These are phyloP conservation scores for Hemiscyllium ocellatum DNA, from an alignment of 2,113 vertebrate species.

Conservation along the genomic window DNA sequence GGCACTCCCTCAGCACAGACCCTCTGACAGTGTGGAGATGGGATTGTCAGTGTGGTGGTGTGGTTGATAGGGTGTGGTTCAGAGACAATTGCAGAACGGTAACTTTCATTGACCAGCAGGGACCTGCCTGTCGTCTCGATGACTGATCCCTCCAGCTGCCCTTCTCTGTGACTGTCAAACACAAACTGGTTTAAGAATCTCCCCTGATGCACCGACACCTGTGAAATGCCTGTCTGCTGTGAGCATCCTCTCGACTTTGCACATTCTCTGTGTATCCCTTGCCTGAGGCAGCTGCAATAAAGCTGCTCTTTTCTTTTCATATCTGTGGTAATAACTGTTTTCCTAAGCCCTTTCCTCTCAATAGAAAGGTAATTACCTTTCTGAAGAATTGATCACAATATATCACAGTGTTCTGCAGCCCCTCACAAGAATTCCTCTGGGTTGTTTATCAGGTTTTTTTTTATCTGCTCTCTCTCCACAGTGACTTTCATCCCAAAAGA, in stretches of 20 bases:
- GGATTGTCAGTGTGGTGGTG: too few species aligned
- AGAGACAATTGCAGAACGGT: too few species aligned
- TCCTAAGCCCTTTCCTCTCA: not conserved
- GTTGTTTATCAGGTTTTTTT: not conserved
- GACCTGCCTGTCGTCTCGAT: not conserved
- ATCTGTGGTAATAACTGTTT: not conserved
- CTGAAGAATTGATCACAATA: not conserved
- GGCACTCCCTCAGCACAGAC: too few species aligned
- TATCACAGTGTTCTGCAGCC: not conserved
- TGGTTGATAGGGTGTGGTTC: too few species aligned
- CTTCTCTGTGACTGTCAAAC: not conserved
- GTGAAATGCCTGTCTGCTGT: not conserved
- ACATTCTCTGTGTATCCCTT: not conserved
- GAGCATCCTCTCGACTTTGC: not conserved
- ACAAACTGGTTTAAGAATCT: not conserved
- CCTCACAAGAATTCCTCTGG: not conserved
- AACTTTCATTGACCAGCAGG: not conserved
- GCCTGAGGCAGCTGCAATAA: not conserved
- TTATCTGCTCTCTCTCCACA: not conserved
- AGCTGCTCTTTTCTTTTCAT: not conserved
- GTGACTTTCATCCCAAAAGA: not conserved
- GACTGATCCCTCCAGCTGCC: not conserved
- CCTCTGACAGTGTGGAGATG: too few species aligned
- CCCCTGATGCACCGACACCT: too few species aligned
- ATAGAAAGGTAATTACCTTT: constrained; percentile 11